Percentiles rank a stretch among this genome's conserved stretches.
These are phyloP conservation scores for Paracentrotus lividus DNA, from an alignment of 53 echinoderm and acorn worm genomes.

Conservation along the genomic window DNA sequence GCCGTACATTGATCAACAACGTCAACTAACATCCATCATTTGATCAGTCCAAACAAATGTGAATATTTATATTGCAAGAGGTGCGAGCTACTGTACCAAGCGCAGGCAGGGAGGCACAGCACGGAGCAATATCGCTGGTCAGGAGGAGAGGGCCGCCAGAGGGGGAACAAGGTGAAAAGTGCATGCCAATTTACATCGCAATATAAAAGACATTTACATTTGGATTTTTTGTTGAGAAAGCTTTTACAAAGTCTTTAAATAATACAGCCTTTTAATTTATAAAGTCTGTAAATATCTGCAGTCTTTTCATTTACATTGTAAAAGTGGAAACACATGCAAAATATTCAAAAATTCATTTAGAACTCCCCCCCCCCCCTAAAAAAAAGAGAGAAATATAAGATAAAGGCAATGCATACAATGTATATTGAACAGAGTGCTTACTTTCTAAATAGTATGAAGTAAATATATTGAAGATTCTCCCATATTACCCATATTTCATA, in stretches of 20 bases:
- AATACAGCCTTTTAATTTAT: too few species aligned
- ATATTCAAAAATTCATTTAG: too few species aligned
- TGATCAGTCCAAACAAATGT: conserved; percentile 23
- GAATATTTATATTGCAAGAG: not conserved
- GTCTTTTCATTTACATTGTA: too few species aligned
- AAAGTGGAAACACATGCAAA: too few species aligned
- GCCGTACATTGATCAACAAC: not conserved
- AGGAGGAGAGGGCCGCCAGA: not conserved
- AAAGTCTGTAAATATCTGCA: too few species aligned
- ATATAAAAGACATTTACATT: not conserved
- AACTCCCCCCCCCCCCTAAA: too few species aligned
- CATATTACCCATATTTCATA: too few species aligned
- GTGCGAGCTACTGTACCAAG: conserved; percentile 5
- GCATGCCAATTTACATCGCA: not conserved
- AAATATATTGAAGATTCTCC: too few species aligned
- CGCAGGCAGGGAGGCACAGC: not conserved
- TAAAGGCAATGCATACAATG: too few species aligned
- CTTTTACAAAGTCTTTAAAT: not conserved
- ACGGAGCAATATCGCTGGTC: not conserved
- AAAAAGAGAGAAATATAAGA: too few species aligned
- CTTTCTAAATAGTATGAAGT: too few species aligned
- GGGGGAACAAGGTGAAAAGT: not conserved
- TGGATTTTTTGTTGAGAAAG: not conserved
- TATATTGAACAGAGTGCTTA: too few species aligned
- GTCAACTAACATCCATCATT: not conserved